Evolutionary conservation across 2,113 vertebrate species (phyloP).

Genomic region (Plotosus lineatus): DNA sequence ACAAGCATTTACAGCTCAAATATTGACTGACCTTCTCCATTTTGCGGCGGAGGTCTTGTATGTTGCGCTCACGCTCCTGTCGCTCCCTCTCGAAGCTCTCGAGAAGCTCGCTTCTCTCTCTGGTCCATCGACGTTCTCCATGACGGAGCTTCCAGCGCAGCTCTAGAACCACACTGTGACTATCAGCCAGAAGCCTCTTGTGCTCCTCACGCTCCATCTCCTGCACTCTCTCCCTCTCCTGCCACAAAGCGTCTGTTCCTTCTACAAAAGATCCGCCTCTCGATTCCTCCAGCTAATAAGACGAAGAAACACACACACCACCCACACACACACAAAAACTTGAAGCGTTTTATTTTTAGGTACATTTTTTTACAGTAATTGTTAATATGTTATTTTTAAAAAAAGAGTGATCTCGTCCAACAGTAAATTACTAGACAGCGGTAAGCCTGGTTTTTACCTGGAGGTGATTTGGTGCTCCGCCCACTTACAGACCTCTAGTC

Average conservation of each 20-base stretch:
- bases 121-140: slow-evolving; percentile 86
- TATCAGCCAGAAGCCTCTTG: slow-evolving; percentile 85
- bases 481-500: not conserved
- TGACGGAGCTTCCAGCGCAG: slow-evolving; percentile 92
- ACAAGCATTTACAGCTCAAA: not conserved
- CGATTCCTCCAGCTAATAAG: slow-evolving; percentile 59
- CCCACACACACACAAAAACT: not conserved
- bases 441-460: not conserved
- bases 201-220: slow-evolving; percentile 86
- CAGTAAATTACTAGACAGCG: not conserved
- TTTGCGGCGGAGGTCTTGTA: slow-evolving; percentile 81
- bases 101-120: slow-evolving; percentile 83
- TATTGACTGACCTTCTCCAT: slow-evolving; percentile 79
- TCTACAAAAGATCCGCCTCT: not conserved
- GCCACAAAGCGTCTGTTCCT: slow-evolving; percentile 33
- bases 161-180: slow-evolving; percentile 83
- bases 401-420: not conserved
- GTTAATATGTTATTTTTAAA: not conserved
- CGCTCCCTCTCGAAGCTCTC: slow-evolving; percentile 82
- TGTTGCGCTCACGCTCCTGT: slow-evolving; percentile 83
- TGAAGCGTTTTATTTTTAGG: not conserved
- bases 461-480: not conserved
- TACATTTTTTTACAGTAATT: not conserved
- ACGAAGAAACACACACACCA: not conserved
- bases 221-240: slow-evolving; percentile 59